A percentile compares a stretch with the other conserved stretches of the same genome.
phyloP scores from a whole-genome alignment of 1,140 invertebrate genomes.

The Eriocheir sinensis region DNA sequence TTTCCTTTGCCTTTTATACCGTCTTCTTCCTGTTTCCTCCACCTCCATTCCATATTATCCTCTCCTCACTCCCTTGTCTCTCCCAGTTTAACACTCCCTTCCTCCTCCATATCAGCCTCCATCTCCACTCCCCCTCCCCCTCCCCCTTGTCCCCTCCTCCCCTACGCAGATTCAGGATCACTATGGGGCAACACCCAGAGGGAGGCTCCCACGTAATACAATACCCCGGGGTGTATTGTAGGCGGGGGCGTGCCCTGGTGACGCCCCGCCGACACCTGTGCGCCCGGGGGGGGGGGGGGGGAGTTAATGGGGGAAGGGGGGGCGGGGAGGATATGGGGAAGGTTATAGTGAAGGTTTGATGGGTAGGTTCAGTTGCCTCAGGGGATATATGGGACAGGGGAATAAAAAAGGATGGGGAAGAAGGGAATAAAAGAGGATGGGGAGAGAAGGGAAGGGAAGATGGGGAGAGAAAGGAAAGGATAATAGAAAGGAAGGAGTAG shows the following conservation, averaged over 20 bases:
- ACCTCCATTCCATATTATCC: neutral
- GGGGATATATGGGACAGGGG: no score
- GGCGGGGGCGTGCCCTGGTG: slow-evolving; percentile 17
- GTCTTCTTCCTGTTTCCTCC: neutral
- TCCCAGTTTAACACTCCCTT: neutral
- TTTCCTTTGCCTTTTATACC: neutral
- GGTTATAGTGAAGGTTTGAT: no score
- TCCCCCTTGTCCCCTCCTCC: neutral
- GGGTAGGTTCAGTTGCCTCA: no score
- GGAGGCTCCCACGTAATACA: slow-evolving; percentile 57
- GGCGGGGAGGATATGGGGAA: no score
- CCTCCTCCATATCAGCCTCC: neutral
- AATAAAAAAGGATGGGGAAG: no score
- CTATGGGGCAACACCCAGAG: neutral
- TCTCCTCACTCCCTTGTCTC: neutral
- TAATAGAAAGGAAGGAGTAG: no score
- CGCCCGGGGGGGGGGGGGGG: neutral
- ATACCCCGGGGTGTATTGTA: slow-evolving; percentile 52
- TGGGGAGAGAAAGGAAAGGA: no score
- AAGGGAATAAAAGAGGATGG: no score
- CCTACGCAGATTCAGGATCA: neutral
- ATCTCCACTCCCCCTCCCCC: neutral
- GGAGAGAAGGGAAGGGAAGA: no score
- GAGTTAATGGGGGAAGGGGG: no score
- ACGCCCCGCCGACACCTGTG: neutral